Percentiles rank a stretch among this genome's conserved stretches.
Evolutionary conservation across 2,888 invertebrate genomes (phyloP).

Genomic region (Caenorhabditis sp.): DNA sequence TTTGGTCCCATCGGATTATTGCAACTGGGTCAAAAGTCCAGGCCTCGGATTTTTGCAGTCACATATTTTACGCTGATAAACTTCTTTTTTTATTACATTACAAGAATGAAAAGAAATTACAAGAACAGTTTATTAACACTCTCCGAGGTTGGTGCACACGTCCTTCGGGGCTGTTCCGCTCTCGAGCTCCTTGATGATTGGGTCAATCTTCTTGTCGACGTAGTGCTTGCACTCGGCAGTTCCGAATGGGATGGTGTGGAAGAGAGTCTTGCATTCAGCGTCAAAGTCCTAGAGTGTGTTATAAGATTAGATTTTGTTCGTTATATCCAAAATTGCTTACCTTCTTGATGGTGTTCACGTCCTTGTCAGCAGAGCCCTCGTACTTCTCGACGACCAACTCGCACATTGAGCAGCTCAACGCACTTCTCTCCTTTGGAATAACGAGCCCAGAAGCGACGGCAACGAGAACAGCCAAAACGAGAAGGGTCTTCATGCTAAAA

Average conservation of each 20-base stretch:
- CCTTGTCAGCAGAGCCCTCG: slow-evolving; percentile 58
- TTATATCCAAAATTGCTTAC: no score
- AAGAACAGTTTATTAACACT: slow-evolving; percentile 44
- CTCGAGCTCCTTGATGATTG: slow-evolving; percentile 65
- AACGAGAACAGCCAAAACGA: slow-evolving; percentile 45
- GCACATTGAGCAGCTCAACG: slow-evolving; percentile 60
- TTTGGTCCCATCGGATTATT: no score
- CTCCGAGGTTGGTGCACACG: slow-evolving; percentile 63
- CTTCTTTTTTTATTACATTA: no score
- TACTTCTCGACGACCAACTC: slow-evolving; percentile 59
- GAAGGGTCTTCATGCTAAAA: slow-evolving; percentile 51
- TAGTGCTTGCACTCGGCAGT: slow-evolving; percentile 58
- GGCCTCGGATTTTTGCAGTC: no score
- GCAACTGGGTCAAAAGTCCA: no score
- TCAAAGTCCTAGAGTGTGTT: slow-evolving; percentile 51
- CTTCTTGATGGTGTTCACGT: slow-evolving; percentile 53
- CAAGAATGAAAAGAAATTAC: not conserved
- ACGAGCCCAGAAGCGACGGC: slow-evolving; percentile 49
- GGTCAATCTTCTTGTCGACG: slow-evolving; percentile 60
- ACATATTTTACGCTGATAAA: no score
- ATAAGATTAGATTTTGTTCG: no score
- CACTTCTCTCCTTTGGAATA: slow-evolving; percentile 46
- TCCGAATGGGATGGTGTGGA: slow-evolving; percentile 63
- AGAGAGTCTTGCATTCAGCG: slow-evolving; percentile 61
- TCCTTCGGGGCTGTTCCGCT: slow-evolving; percentile 64